Percentiles rank a stretch among this genome's conserved stretches.
Evolutionary conservation across 2,888 invertebrate species (phyloP).

Genomic region (Brachyptera putata): DNA sequence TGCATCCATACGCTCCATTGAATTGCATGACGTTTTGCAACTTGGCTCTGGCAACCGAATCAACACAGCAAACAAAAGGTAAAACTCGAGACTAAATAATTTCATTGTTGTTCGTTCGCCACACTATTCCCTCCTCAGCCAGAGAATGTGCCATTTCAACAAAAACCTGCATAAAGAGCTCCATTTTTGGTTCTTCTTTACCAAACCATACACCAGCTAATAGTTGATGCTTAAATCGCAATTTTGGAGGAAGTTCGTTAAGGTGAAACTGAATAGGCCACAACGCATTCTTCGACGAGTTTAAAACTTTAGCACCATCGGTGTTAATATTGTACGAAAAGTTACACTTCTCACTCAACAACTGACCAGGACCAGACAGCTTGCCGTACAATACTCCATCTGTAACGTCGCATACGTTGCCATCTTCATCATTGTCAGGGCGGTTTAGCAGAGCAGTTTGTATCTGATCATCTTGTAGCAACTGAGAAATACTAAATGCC

Average conservation of each 20-base stretch:
- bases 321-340: background rate
- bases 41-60: no score
- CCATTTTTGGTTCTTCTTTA: background rate
- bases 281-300: background rate
- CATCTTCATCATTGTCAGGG: no score
- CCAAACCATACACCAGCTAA: background rate
- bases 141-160: no score
- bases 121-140: background rate
- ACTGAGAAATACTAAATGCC: no score
- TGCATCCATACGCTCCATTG: background rate
- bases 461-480: no score
- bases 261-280: background rate
- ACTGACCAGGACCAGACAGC: no score
- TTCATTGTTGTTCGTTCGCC: background rate
- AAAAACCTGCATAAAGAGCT: background rate
- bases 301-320: background rate
- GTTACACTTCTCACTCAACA: no score
- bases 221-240: background rate
- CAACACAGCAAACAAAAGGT: background rate
- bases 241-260: background rate
- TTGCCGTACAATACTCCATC: background rate
- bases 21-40: background rate
- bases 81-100: background rate
- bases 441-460: no score
- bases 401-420: no score